Percentiles rank a stretch among this genome's conserved stretches.
These are phyloP conservation scores for Cantharis rustica DNA, from an alignment of 2,888 invertebrate species.

Conservation along the genomic window DNA sequence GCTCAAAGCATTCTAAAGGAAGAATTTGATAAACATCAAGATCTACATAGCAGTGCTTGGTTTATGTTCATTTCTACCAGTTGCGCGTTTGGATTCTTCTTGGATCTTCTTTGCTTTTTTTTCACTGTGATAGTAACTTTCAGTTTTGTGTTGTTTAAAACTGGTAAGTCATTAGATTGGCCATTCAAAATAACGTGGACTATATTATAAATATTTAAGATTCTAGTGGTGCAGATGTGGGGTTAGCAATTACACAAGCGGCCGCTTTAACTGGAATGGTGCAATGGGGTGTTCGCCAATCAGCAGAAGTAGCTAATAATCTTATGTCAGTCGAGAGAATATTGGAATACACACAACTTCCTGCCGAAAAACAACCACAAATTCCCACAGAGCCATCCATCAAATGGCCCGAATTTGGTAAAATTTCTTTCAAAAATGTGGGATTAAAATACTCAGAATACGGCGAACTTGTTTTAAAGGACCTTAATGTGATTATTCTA, in stretches of 20 bases:
- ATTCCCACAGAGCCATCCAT: conserved; percentile 60
- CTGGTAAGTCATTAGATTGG: conserved; percentile 40
- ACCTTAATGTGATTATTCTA: conserved; percentile 70
- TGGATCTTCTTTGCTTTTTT: conserved; percentile 67
- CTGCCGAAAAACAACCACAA: conserved; percentile 62
- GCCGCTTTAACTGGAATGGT: conserved; percentile 65
- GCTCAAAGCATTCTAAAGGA: conserved; percentile 67
- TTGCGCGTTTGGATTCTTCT: conserved; percentile 68
- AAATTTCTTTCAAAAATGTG: conserved; percentile 65
- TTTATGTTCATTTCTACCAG: conserved; percentile 68
- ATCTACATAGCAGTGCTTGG: conserved; percentile 69
- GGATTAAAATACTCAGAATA: conserved; percentile 69
- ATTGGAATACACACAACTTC: conserved; percentile 75
- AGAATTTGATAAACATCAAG: conserved; percentile 62
- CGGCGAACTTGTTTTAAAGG: conserved; percentile 70
- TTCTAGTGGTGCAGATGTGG: conserved; percentile 62
- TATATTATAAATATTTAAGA: conserved; percentile 27
- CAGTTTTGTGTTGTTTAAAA: conserved; percentile 62
- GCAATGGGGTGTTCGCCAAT: conserved; percentile 82
- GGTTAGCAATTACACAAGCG: conserved; percentile 69
- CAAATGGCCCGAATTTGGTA: conserved; percentile 73
- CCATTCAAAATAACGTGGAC: background rate
- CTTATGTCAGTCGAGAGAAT: conserved; percentile 84
- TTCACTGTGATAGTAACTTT: conserved; percentile 69
- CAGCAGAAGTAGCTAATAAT: conserved; percentile 79